phyloP scores from a whole-genome alignment of 37 sponge, comb jelly and placozoan genomes.

The Geodia barretti region DNA sequence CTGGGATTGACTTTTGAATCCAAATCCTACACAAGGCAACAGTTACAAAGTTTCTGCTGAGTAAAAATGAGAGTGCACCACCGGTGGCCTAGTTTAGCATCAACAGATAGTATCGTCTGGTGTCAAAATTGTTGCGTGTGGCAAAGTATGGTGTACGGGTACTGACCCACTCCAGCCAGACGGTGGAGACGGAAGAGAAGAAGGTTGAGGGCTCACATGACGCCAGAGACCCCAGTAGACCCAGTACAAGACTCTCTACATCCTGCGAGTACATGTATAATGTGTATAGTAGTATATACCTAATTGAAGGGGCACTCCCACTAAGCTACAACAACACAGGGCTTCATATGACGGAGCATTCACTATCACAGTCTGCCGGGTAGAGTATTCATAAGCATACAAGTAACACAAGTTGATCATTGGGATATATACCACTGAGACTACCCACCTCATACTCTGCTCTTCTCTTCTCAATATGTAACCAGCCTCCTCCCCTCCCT shows the following conservation, averaged over 20 bases:
- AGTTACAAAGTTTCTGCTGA: too few relatives aligned
- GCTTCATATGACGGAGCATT: too few relatives aligned
- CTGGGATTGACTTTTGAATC: not conserved
- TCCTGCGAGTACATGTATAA: conserved; percentile 24
- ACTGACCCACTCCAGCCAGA: conserved; percentile 71
- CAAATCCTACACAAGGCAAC: not conserved
- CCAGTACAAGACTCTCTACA: conserved; percentile 10
- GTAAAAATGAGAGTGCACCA: too few relatives aligned
- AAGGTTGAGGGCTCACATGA: conserved; percentile 25
- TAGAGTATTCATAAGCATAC: not conserved
- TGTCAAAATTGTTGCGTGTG: too few relatives aligned
- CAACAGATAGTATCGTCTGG: too few relatives aligned
- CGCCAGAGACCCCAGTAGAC: conserved; percentile 20
- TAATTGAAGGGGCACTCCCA: too few relatives aligned
- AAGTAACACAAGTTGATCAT: not conserved
- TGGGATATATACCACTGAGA: too few relatives aligned
- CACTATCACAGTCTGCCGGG: too few relatives aligned
- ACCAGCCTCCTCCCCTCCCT: not conserved
- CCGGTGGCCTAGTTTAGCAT: too few relatives aligned
- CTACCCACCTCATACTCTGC: conserved; percentile 18
- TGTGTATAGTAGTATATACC: not conserved
- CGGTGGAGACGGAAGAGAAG: conserved; percentile 57
- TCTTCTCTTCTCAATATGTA: not conserved
- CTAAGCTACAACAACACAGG: too few relatives aligned
- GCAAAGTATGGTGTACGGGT: too few relatives aligned